These are phyloP conservation scores for Chiloscyllium plagiosum DNA, from an alignment of 2,113 vertebrate species.

Conservation along the genomic window DNA sequence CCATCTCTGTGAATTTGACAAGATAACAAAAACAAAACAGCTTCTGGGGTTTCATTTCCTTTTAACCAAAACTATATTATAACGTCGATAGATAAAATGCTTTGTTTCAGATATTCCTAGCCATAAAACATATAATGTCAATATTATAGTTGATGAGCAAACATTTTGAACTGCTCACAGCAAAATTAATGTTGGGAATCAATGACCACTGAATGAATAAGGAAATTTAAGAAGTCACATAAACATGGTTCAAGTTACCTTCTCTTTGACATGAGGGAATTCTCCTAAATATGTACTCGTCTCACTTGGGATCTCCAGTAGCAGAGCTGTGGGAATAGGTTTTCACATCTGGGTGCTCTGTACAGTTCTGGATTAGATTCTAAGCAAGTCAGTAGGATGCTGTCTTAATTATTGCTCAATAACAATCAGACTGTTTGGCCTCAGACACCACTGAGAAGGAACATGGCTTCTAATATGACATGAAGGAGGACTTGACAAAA, in stretches of 20 bases:
- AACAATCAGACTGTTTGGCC: background rate
- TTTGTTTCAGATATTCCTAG: background rate
- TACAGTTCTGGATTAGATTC: background rate
- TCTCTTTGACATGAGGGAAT: background rate
- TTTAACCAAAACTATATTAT: background rate
- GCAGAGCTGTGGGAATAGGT: background rate
- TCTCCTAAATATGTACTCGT: background rate
- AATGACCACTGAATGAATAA: background rate
- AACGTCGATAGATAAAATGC: background rate
- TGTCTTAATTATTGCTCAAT: background rate
- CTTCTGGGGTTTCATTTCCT: background rate
- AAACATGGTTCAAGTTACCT: background rate
- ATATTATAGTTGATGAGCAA: background rate
- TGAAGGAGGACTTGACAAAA: background rate
- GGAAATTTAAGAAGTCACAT: background rate
- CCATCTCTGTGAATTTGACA: background rate
- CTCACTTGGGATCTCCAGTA: background rate
- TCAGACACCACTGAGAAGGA: background rate
- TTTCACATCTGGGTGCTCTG: constrained; percentile 9
- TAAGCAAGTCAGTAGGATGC: background rate
- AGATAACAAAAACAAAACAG: background rate
- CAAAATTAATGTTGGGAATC: background rate
- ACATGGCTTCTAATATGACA: background rate
- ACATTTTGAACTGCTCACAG: background rate
- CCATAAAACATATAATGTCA: background rate